phyloP scores from a whole-genome alignment of 1,140 invertebrate species.

The Temnothorax curvispinosus region DNA sequence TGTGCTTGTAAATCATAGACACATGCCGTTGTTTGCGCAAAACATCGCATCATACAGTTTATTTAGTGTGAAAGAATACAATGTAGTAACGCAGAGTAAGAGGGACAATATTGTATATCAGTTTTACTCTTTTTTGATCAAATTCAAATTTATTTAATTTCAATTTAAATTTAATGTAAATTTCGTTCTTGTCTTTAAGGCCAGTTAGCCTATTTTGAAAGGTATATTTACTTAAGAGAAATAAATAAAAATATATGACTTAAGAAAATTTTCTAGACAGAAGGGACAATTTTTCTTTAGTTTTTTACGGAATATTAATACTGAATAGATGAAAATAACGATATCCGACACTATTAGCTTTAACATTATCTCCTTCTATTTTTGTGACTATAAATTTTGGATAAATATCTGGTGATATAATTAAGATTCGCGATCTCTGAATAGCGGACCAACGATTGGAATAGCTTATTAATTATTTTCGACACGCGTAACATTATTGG shows the following conservation, averaged over 20 bases:
- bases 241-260: background rate
- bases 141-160: constrained; percentile 1
- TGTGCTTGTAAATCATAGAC: background rate
- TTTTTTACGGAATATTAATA: background rate
- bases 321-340: background rate
- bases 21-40: background rate
- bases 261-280: background rate
- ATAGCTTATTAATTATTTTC: constrained; percentile 24
- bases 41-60: background rate
- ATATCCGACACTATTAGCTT: too few relatives aligned
- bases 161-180: background rate
- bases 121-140: background rate
- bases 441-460: background rate
- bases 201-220: background rate
- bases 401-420: background rate
- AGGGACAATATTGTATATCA: background rate
- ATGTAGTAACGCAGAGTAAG: background rate
- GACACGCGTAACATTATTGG: background rate
- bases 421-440: constrained; percentile 1
- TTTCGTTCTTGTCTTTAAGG: background rate
- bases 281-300: background rate
- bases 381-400: background rate
- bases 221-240: background rate
- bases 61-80: background rate
- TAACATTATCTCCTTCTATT: background rate